These are phyloP conservation scores for Acanthosepion esculentum DNA, from an alignment of 2,888 invertebrate genomes.

Conservation along the genomic window DNA sequence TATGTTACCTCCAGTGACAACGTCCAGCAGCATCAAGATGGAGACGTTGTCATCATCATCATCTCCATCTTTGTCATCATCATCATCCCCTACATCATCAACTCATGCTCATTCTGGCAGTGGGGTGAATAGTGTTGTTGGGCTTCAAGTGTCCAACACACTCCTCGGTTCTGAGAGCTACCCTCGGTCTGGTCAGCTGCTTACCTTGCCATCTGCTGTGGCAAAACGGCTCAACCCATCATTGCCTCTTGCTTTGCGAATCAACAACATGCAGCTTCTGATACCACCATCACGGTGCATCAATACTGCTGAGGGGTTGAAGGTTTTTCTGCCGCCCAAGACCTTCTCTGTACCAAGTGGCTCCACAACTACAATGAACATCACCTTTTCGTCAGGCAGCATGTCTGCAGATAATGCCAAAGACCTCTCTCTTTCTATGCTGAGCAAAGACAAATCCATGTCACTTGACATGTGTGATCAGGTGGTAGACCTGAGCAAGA, in stretches of 20 bases:
- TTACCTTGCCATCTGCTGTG: conserved; percentile 67
- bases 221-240: conserved; percentile 63
- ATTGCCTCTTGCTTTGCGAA: conserved; percentile 66
- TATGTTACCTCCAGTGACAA: not conserved
- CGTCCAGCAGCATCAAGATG: conserved; percentile 24
- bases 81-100: not conserved
- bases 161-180: conserved; percentile 38
- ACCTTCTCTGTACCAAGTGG: conserved; percentile 62
- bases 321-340: conserved; percentile 69
- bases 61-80: not conserved
- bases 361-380: conserved; percentile 57
- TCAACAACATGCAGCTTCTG: conserved; percentile 65
- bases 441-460: not conserved
- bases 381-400: conserved; percentile 58
- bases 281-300: conserved; percentile 70
- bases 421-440: not conserved
- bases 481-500: conserved; percentile 37
- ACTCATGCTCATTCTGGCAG: conserved; percentile 6
- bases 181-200: conserved; percentile 59
- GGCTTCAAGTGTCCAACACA: conserved; percentile 35
- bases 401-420: conserved; percentile 25
- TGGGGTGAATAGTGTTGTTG: conserved; percentile 11
- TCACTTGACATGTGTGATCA: not conserved
- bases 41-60: conserved; percentile 34
- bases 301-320: conserved; percentile 62